Evolutionary conservation across 2,888 invertebrate species (phyloP), one percentile per base, ranked within the genome.

Genomic region (Dermolepida albohirtum): DNA sequence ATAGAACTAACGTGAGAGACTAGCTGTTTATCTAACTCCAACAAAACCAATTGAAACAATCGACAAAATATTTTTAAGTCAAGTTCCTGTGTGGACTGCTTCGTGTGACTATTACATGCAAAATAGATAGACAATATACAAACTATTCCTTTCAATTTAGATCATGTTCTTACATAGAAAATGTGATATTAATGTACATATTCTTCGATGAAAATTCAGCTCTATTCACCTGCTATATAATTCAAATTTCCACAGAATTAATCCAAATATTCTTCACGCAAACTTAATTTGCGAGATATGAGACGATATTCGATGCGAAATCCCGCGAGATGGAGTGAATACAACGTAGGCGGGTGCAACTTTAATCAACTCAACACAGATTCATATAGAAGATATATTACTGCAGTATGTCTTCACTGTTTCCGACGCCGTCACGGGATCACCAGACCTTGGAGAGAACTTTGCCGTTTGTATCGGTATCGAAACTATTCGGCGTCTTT

Each of bases 381-480:
- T 75, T 76, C 75, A 74, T 76, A 75, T 74, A 74, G 72, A 73
- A 75, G 74, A 76, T 74, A 74, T 75, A 76, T 74, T 73, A 70
- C 72, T 62, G 59, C 71, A 70, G 73, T 76, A 74, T 71, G 74
- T 76, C 74, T 54, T 54, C 54, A 17, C 16, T 17, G 40, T 40
- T 54, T 54, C 40, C 40, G 17, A 16, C 17, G 2, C 11, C 40
- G 40, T 16, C 54, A 14, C 10, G 40, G 40, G 39, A 54, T 54
- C 54, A 54, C 6, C 14, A 40, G 17, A 17, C 40, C 17, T 34
- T 7, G 34, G 34, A 6, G 34, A 34, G 40, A 54, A 54, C 54
- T 54, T 40, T 17, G n/a, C 16, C 54, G 16, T 41, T 54, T 54
- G 40, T 54, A 40, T 40, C 54, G 11, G 17, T 40, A 54, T 54